Conservation (phyloP, 1,140 invertebrate species). For the Diachasma alloeum region DNA sequence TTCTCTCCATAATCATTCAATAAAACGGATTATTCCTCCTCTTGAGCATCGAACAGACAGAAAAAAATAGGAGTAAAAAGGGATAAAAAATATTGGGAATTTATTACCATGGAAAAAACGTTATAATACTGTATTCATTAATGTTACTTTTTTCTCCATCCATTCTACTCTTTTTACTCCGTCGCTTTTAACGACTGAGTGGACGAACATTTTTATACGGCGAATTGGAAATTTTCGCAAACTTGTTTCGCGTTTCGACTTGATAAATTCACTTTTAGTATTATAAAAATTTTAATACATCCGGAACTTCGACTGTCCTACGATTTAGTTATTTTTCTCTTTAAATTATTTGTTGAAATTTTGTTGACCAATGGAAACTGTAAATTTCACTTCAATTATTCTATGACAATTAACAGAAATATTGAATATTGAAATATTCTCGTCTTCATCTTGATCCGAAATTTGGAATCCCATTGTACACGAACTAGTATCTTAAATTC, state of each 20-base stretch:
- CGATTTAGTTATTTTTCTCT: no score
- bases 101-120: background rate
- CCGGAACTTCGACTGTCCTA: background rate
- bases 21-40: slow-evolving; percentile 28
- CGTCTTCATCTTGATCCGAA: no score
- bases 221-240: background rate
- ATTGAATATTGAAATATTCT: no score
- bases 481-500: no score
- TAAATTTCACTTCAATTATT: no score
- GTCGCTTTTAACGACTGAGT: background rate
- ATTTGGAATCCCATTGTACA: no score
- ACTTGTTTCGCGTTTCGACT: background rate
- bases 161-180: background rate
- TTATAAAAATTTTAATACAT: background rate
- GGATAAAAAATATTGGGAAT: background rate
- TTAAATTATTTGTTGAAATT: no score
- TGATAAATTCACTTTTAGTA: background rate
- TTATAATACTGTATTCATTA: background rate
- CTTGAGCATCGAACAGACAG: slow-evolving; percentile 5
- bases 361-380: no score
- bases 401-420: no score
- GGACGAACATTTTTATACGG: background rate
- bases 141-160: background rate
- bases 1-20: slow-evolving; percentile 29
- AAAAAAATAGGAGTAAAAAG: background rate